Evolutionary conservation across 2,797 vertebrate genomes (phyloP).

Genomic region (Ceryle rudis): DNA sequence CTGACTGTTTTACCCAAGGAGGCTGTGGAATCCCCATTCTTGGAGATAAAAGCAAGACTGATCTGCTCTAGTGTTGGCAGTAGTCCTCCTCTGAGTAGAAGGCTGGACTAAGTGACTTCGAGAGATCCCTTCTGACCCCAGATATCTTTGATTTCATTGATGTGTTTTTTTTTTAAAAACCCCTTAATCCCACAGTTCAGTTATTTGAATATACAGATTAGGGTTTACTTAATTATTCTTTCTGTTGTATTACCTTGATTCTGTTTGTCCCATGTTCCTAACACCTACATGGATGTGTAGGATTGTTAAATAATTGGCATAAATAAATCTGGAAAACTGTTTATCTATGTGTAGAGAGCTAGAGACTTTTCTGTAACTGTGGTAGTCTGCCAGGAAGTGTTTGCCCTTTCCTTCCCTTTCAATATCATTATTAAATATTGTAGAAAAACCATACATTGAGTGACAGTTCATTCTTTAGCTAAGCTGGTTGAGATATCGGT

Average conservation of each 20-base stretch:
- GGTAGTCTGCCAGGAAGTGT: background rate
- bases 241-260: background rate
- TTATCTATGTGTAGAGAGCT: background rate
- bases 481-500: background rate
- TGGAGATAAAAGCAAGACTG: background rate
- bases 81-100: background rate
- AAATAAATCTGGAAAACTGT: background rate
- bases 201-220: background rate
- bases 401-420: background rate
- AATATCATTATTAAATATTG: background rate
- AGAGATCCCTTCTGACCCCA: background rate
- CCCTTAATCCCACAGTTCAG: background rate
- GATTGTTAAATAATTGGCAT: background rate
- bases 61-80: background rate
- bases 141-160: background rate
- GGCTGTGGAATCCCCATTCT: background rate
- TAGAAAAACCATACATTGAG: background rate
- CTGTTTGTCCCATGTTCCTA: background rate
- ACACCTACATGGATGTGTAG: background rate
- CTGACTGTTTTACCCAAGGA: background rate
- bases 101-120: background rate
- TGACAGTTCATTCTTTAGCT: background rate
- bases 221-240: background rate
- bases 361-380: background rate
- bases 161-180: background rate